Base-by-base conservation (phyloP, 1,140 invertebrate genomes). In the Drosophila lacertosa region DNA sequence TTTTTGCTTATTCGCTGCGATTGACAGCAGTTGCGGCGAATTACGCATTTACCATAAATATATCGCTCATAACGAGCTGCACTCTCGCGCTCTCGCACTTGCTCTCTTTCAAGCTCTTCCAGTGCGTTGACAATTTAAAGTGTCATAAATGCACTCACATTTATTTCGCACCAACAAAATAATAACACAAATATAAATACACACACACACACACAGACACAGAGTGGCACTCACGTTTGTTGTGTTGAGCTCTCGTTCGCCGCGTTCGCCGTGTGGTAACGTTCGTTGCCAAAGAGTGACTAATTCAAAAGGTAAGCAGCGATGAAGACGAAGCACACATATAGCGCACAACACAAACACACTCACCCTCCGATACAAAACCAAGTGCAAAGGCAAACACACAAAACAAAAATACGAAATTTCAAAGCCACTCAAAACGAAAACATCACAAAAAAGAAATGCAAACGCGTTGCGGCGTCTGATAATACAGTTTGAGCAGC, bases 201-300 rank as follows among this genome's bases (percentile, higher is more conserved):
- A 18, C 22, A 48, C 3, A 35, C 44, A 42, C 32, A 59, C 39
- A 47, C 24, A 59, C 4, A 16, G 32, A 53, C 13, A 44, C 24
- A 35, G 37, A 53, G 18, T 35, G 18, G 20, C 59, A 71, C 63
- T 71, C 62, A 66, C 63, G 39, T 48, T 59, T 24, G 11, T 59
- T 24, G 11, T 66, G 51, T 59, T 75, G 58, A 59, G 54, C 65
- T 58, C 60, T 37, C 79, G 74, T 66, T 70, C 65, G 68, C 51
- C 74, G 63, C 79, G 50, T 39, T 54, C 35, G 71, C 71, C 80
- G 80, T 76, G 66, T 79, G 72, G 67, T 77, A 69, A 80, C 80
- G 77, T 65, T 77, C 77, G 80, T 64, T 74, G 81, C 62, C 82
- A 78, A 86, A 82, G 82, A 86, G 83, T 88, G 77, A 86, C 69